Percentiles rank a stretch among this genome's conserved stretches.
Conservation (phyloP, 2,888 invertebrate species). For the Selenia dentaria region DNA sequence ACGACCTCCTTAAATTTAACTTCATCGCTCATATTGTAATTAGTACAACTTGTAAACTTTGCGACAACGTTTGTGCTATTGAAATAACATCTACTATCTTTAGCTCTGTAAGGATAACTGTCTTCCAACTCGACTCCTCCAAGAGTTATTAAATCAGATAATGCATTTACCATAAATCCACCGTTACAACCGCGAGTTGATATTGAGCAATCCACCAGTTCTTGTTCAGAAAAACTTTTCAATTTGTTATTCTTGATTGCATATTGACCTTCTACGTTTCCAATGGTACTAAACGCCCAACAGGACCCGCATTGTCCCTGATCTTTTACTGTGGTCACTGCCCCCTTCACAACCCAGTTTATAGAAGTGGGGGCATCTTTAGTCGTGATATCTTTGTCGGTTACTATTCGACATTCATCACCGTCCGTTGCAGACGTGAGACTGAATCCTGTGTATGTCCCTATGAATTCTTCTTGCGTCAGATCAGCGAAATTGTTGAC, state of each 20-base stretch:
- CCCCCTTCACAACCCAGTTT: constrained; percentile 2
- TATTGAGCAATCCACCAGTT: constrained; percentile 13
- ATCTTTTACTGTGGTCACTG: constrained; percentile 2
- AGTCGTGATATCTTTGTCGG: neutral
- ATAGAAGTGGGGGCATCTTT: constrained; percentile 5
- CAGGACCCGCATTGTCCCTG: constrained; percentile 8
- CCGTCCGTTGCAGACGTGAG: neutral
- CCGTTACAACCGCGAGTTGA: neutral
- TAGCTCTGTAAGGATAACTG: constrained; percentile 1
- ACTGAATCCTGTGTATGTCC: neutral
- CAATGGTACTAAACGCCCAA: constrained; percentile 14
- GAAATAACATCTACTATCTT: neutral
- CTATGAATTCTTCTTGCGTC: neutral
- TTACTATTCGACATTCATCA: neutral
- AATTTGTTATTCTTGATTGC: constrained; percentile 1
- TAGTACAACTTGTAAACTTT: constrained; percentile 3
- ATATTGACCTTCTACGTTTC: constrained; percentile 12
- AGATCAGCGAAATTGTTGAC: constrained; percentile 15
- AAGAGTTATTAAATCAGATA: constrained; percentile 1
- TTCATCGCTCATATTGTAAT: constrained; percentile 1
- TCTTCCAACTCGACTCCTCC: constrained; percentile 4
- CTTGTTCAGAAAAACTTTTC: constrained; percentile 16
- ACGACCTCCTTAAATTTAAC: constrained; percentile 6
- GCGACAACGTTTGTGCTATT: neutral
- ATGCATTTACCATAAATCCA: neutral